phyloP scores from a whole-genome alignment of 2,797 vertebrate genomes.

The Phaenicophaeus curvirostris region DNA sequence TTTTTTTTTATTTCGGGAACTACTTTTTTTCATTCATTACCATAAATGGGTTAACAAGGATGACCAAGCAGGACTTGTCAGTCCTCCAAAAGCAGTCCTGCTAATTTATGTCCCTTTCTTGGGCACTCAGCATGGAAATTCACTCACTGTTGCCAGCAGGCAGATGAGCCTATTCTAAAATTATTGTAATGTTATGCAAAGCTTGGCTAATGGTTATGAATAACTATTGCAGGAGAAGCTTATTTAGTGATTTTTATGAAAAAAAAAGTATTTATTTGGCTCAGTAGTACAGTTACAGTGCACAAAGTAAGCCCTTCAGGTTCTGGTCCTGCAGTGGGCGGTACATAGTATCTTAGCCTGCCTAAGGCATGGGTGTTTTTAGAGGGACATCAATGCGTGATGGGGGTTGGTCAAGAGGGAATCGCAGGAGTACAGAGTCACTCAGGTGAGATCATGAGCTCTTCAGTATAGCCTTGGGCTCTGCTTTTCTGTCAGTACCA shows the following conservation, averaged over 20 bases:
- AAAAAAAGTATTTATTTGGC: background rate
- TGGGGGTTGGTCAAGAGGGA: background rate
- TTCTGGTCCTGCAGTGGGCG: background rate
- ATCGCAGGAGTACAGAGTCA: background rate
- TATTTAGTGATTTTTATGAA: background rate
- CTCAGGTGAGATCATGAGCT: background rate
- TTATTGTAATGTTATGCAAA: background rate
- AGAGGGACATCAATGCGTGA: background rate
- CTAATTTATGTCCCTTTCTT: background rate
- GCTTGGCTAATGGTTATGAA: background rate
- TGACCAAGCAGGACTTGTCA: background rate
- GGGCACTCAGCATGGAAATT: background rate
- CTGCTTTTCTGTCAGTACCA: background rate
- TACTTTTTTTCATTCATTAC: background rate
- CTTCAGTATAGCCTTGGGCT: background rate
- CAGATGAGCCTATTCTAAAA: background rate
- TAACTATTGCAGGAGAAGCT: background rate
- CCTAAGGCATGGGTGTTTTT: background rate
- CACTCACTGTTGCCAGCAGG: background rate
- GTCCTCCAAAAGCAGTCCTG: background rate
- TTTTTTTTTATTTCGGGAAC: background rate
- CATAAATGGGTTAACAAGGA: background rate
- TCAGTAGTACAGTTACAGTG: background rate
- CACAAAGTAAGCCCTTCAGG: background rate
- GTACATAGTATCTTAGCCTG: rapidly evolving